Conservation (phyloP, 2,797 vertebrate genomes). For the Pelochelys cantorii region DNA sequence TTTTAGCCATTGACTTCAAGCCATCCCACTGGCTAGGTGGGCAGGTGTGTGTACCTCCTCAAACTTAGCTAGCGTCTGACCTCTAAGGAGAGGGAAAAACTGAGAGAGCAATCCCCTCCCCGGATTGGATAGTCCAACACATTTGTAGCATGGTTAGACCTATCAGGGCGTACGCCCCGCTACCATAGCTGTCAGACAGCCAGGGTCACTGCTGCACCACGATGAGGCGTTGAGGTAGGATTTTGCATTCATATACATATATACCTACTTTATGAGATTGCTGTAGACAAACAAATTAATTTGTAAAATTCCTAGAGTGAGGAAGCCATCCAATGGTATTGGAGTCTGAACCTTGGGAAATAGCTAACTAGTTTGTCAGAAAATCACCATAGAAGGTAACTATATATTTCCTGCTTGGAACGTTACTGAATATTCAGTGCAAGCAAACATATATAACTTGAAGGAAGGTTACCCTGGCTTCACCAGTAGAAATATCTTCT, state of each 20-base stretch:
- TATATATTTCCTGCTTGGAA: background rate
- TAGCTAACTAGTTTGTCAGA: background rate
- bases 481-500: background rate
- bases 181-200: too few species aligned
- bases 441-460: background rate
- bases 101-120: too few species aligned
- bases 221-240: too few species aligned
- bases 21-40: too few species aligned
- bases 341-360: background rate
- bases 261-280: background rate
- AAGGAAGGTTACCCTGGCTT: fast-evolving
- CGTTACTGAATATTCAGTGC: background rate
- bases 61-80: too few species aligned
- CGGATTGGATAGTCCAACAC: too few species aligned
- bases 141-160: too few species aligned
- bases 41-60: too few species aligned
- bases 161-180: too few species aligned
- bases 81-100: too few species aligned
- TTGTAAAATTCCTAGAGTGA: background rate
- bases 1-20: too few species aligned
- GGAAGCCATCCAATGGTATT: background rate
- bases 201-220: too few species aligned
- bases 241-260: background rate
- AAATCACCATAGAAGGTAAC: background rate
- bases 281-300: background rate